Conservation (phyloP, 2,888 invertebrate species). For the Trichopoda pennipes region DNA sequence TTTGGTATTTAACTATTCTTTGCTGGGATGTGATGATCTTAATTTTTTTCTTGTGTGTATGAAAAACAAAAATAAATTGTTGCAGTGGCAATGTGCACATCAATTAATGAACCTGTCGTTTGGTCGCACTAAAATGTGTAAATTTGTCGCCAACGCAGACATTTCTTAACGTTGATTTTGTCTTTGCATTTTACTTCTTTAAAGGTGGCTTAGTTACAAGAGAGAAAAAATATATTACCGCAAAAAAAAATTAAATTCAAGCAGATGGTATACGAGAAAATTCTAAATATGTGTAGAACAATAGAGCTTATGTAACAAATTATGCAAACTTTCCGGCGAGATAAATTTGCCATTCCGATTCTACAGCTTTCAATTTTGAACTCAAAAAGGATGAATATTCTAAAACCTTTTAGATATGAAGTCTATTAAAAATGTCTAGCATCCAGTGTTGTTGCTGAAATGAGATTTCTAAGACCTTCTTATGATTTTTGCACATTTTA, state of each 20-base stretch:
- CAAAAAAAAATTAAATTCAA: not conserved
- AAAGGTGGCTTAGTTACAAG: not conserved
- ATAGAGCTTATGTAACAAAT: too few species aligned
- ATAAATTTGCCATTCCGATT: too few species aligned
- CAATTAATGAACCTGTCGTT: constrained; percentile 79
- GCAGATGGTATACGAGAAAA: too few species aligned
- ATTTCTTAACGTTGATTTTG: constrained; percentile 65
- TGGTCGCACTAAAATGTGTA: constrained; percentile 72
- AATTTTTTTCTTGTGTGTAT: not conserved
- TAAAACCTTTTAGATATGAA: too few species aligned
- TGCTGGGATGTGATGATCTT: not conserved
- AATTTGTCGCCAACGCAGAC: constrained; percentile 77
- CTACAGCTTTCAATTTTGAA: too few species aligned
- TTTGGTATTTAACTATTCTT: not conserved
- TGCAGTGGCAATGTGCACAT: constrained; percentile 74
- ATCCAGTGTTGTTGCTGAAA: too few species aligned
- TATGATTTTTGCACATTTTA: too few species aligned
- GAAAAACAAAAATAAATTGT: constrained; percentile 23
- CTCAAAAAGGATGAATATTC: too few species aligned
- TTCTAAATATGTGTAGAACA: too few species aligned
- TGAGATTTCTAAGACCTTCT: too few species aligned
- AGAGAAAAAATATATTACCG: not conserved
- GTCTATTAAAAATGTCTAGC: too few species aligned
- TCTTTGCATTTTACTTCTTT: not conserved
- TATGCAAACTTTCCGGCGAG: too few species aligned